phyloP scores from a whole-genome alignment of 2,888 invertebrate genomes.

The Eupithecia tripunctaria region DNA sequence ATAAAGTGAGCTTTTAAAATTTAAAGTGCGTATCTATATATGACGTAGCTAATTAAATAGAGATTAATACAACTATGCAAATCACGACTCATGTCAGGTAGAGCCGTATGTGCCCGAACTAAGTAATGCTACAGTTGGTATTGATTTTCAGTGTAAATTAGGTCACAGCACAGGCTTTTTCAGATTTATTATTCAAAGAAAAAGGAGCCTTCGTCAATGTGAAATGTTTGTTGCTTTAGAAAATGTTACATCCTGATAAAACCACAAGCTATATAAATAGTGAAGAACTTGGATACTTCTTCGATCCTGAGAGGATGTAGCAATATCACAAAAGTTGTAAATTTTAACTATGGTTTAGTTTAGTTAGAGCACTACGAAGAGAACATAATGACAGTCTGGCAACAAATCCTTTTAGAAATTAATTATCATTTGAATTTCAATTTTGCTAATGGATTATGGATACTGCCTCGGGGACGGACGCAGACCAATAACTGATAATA shows the following conservation, averaged over 20 bases:
- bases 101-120: conserved; percentile 29
- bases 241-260: conserved; percentile 41
- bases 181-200: conserved; percentile 55
- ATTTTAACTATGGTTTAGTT: background rate
- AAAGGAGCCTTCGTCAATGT: conserved; percentile 44
- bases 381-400: background rate
- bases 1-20: background rate
- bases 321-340: background rate
- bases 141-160: conserved; percentile 52
- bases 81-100: conserved; percentile 19
- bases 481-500: conserved; percentile 45
- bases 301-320: background rate
- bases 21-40: background rate
- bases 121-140: conserved; percentile 43
- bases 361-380: background rate
- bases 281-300: conserved; percentile 21
- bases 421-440: conserved; percentile 11
- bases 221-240: conserved; percentile 41
- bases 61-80: background rate
- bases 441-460: conserved; percentile 16
- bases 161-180: conserved; percentile 54
- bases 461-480: conserved; percentile 22
- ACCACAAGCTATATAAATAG: conserved; percentile 32
- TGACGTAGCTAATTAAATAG: background rate
- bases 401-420: conserved; percentile 6